Base-by-base conservation (phyloP, 92 coral and sea anemone genomes). In the Phenganax stokvisi region DNA sequence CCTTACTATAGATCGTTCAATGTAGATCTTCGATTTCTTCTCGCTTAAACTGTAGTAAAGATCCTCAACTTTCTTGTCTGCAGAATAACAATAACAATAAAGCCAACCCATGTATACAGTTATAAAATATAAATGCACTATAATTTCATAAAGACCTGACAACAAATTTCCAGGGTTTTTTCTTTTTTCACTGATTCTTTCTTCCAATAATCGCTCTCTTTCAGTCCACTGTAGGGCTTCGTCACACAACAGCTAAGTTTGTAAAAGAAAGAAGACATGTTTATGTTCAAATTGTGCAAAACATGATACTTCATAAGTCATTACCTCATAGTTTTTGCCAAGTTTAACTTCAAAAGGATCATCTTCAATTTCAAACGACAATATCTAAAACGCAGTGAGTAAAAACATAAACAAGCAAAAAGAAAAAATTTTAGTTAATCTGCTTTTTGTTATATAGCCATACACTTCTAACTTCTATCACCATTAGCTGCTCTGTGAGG, bases 321-420 rank as follows among this genome's bases (percentile, higher is more conserved):
- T 30, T 90, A 94, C 98, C 84, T 92, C 96, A 78, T 94, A 94
- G 83, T 94, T 94, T 68, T 92, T 93, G 15, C 98, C 92, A 12
- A 94, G 89, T 85, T 92, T 94, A 64, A 94, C 97, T 87, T 94
- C 98, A 80, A 94, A 94, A 30, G 98, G 96, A 81, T 92, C 97
- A 53, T 94, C 98, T 71, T 94, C 98, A 71, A 94, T 87, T 81
- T 90, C 92, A 28, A 94, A 87, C 7, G 80, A 75, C 66, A 94
- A 74, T 47, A 85, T 87, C 98, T 94, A 80, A 31, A 75, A 88
- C 66, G 28, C 68, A 63, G 28, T 16, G 20, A 81, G 0, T 11
- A 17, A 13, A 9, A 10, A 28, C 12, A 6, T 66, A 10, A 31
- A 56, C 15, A 4, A 15, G 0, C 67, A 8, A 61, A 7, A 61